phyloP scores from a whole-genome alignment of 2,888 invertebrate genomes.

The Eueremaeus valkanovi region DNA sequence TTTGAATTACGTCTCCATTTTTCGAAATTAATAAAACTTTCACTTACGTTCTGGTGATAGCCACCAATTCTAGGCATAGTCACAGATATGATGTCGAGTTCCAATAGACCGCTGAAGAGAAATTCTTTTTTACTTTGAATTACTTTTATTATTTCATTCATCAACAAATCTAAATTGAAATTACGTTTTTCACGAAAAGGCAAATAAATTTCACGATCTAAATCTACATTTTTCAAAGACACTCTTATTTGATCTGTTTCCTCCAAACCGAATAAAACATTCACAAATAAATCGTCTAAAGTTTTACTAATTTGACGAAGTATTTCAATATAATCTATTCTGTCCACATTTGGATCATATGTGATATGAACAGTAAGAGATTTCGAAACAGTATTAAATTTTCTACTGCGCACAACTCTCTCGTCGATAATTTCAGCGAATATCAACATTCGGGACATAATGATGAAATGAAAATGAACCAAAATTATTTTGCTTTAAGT shows the following conservation, averaged over 20 bases:
- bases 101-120: background rate
- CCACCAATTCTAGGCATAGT: background rate
- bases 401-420: background rate
- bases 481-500: no score
- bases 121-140: constrained; percentile 21
- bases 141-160: background rate
- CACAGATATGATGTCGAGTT: background rate
- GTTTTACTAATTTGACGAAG: background rate
- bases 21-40: background rate
- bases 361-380: background rate
- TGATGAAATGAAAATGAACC: no score
- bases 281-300: background rate
- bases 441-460: no score
- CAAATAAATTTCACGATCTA: background rate
- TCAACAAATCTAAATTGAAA: background rate
- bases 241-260: background rate
- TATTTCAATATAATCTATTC: background rate
- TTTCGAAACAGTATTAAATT: background rate
- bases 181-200: background rate
- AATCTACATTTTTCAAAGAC: background rate
- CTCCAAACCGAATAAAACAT: background rate
- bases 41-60: no score
- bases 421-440: background rate
- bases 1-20: constrained; percentile 15
- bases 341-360: background rate